phyloP scores from a whole-genome alignment of 2,797 vertebrate genomes.

The Coregonus ussuriensis region DNA sequence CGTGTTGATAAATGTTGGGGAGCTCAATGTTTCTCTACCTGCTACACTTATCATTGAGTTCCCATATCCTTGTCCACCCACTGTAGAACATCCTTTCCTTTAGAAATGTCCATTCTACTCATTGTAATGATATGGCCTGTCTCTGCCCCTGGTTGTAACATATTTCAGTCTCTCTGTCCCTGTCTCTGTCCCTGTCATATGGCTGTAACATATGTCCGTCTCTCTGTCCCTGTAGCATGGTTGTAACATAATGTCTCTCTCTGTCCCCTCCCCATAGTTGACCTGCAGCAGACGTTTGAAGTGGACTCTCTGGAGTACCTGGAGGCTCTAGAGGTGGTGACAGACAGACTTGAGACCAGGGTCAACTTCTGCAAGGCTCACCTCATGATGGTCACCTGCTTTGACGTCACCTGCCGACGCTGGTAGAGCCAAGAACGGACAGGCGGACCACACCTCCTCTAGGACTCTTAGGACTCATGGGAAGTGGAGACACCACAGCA shows the following conservation, averaged over 20 bases:
- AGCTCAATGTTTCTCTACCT: slow-evolving; percentile 5
- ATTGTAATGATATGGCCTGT: too few species aligned
- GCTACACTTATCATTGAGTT: background rate
- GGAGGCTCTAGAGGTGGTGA: slow-evolving; percentile 88
- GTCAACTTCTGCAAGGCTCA: slow-evolving; percentile 90
- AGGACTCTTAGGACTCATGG: slow-evolving; percentile 13
- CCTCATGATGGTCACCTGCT: slow-evolving; percentile 92
- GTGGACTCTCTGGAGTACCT: slow-evolving; percentile 90
- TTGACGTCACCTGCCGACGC: slow-evolving; percentile 84
- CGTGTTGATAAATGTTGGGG: background rate
- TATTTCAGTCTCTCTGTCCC: background rate
- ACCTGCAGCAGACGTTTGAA: slow-evolving; percentile 88
- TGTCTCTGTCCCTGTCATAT: background rate
- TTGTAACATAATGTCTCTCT: slow-evolving; percentile 85
- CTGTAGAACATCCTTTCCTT: too few species aligned
- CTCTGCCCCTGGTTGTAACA: too few species aligned
- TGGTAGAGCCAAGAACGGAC: slow-evolving; percentile 71
- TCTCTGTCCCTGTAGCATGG: slow-evolving; percentile 93
- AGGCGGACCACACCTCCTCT: background rate
- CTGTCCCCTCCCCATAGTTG: slow-evolving; percentile 71
- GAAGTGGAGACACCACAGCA: slow-evolving; percentile 5
- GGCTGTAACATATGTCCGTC: background rate
- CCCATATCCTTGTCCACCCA: too few species aligned
- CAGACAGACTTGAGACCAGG: slow-evolving; percentile 82
- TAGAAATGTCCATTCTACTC: too few species aligned